Base-by-base conservation (phyloP, 2,888 invertebrate species). In the Rhagium mordax region DNA sequence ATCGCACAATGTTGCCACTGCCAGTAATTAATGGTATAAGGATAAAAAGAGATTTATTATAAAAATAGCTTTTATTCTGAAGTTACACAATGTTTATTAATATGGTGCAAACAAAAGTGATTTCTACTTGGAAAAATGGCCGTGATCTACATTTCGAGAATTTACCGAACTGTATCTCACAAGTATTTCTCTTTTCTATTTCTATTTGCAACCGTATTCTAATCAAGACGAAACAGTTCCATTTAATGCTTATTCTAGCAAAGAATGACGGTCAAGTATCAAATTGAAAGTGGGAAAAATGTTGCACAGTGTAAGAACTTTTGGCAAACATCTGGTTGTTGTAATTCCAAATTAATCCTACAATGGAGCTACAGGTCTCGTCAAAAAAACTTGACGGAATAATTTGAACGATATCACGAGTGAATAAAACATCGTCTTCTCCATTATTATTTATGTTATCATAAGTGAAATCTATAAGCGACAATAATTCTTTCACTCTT, bases 381-480 rank as follows among this genome's bases (percentile, higher is more conserved):
- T 76, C 75, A 53, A 84, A 77, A 47, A 77, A 57, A 53, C 69
- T 53, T 0, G 79, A 75, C 7, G 62, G 24, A 47, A 84, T 76
- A 71, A 84, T 68, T 71, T 82, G 79, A 8, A 81, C 59, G 60
- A 84, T 74, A 77, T 83, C 84, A 64, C 53, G 55, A 51, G 33
- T 73, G 79, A 82, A 16, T 27, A 20, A 33, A 18, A 33, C 15
- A 48, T 33, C n/a, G n/a, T n/a, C n/a, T n/a, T n/a, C n/a, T n/a
- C n/a, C n/a, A n/a, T 51, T 27, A 66, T 49, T 20, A 18, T 69
- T 51, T 47, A 64, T 51, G 49, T 21, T 41, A 21, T 74, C 53
- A 60, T 77, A 82, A 24, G 60, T 51, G 16, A 57, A 18, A 27
- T 78, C 49, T 61, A 83, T 74, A 41, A 47, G n/a, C 10, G 18